These are phyloP conservation scores for Pycnonotus jocosus DNA, from an alignment of 2,113 vertebrate genomes.

Conservation along the genomic window DNA sequence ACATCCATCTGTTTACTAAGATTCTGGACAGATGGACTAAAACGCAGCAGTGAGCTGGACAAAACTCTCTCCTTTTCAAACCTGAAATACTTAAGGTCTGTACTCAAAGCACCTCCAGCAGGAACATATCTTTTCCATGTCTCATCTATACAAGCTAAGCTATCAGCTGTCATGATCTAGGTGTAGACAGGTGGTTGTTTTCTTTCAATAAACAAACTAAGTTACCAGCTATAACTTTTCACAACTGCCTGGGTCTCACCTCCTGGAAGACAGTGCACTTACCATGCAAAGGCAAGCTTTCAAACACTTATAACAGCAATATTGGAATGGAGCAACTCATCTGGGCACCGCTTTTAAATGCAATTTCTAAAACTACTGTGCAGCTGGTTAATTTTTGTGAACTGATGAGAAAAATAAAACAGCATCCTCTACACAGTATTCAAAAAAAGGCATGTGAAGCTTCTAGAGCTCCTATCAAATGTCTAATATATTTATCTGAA, in stretches of 20 bases:
- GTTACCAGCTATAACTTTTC: slow-evolving; percentile 37
- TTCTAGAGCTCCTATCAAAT: slow-evolving; percentile 34
- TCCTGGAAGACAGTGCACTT: neutral
- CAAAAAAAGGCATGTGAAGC: slow-evolving; percentile 2
- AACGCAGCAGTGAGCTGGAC: neutral
- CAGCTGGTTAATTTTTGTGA: slow-evolving; percentile 23
- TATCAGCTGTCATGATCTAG: slow-evolving; percentile 35
- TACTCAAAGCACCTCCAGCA: neutral
- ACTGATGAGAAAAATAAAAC: slow-evolving; percentile 35
- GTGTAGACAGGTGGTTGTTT: slow-evolving; percentile 54
- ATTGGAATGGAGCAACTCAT: neutral
- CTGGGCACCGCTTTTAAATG: neutral
- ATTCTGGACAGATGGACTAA: slow-evolving; percentile 25
- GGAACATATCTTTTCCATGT: neutral
- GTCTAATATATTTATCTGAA: slow-evolving; percentile 56
- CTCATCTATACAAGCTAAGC: neutral
- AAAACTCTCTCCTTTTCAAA: slow-evolving; percentile 35
- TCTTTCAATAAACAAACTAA: slow-evolving; percentile 56
- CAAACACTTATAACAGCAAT: neutral
- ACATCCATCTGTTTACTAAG: slow-evolving; percentile 51
- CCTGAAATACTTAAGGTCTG: neutral
- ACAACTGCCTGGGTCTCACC: slow-evolving; percentile 19
- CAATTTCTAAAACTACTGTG: neutral
- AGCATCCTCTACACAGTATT: neutral
- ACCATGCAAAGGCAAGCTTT: neutral